phyloP scores from a whole-genome alignment of 2,797 vertebrate species.

The Lophotriccus pileatus region DNA sequence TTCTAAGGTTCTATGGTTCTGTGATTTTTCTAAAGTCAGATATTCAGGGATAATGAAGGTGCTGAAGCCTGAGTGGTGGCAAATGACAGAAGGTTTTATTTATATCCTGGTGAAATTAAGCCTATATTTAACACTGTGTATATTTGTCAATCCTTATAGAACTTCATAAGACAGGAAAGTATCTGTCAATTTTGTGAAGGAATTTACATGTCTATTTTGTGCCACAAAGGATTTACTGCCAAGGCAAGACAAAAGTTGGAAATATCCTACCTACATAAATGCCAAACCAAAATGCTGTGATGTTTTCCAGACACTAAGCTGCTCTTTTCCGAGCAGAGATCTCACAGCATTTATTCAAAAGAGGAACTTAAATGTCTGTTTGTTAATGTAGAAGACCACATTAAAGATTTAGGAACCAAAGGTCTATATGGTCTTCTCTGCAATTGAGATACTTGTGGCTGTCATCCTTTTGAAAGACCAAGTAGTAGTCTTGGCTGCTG shows the following conservation, averaged over 20 bases:
- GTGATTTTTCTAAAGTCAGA: neutral
- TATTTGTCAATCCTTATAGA: neutral
- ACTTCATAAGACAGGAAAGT: neutral
- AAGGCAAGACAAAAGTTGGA: neutral
- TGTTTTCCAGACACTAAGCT: neutral
- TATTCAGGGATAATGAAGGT: neutral
- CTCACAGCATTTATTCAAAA: neutral
- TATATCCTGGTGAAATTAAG: neutral
- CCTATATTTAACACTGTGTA: neutral
- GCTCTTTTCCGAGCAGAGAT: neutral
- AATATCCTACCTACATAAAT: neutral
- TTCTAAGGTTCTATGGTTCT: neutral
- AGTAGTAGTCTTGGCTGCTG: neutral
- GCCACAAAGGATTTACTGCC: neutral
- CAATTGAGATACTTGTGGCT: neutral
- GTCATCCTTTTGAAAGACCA: neutral
- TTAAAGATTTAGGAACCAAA: neutral
- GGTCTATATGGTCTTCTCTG: neutral
- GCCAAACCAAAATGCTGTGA: neutral
- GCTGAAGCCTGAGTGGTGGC: neutral
- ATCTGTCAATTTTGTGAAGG: neutral
- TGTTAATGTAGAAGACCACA: neutral
- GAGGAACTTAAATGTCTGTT: neutral
- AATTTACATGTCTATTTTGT: neutral
- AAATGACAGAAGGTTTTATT: neutral